A percentile compares a stretch with the other conserved stretches of the same genome.
These are phyloP conservation scores for Branchinecta lindahli DNA, from an alignment of 1,140 invertebrate genomes.

Conservation along the genomic window DNA sequence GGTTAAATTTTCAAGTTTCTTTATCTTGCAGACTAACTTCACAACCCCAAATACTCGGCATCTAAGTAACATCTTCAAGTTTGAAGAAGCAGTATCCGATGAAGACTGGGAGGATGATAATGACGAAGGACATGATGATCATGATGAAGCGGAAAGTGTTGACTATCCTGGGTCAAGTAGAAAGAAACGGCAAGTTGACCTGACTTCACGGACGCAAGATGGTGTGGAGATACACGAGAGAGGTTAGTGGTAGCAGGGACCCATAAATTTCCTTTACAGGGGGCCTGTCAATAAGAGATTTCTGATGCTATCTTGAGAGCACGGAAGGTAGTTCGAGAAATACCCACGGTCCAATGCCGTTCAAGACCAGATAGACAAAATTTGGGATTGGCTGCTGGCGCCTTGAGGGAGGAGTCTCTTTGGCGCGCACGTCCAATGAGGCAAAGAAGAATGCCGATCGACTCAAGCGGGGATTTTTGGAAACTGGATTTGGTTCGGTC, in stretches of 20 bases:
- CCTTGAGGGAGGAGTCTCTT: too few species aligned
- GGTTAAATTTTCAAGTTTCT: background rate
- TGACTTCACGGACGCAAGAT: conserved; percentile 20
- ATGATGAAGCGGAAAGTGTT: conserved; percentile 10
- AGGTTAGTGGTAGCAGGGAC: background rate
- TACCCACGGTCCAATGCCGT: too few species aligned
- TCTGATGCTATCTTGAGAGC: too few species aligned
- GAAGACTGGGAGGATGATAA: background rate
- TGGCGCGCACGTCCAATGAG: too few species aligned
- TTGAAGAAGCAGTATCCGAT: background rate
- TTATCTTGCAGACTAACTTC: background rate
- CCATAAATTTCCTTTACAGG: too few species aligned
- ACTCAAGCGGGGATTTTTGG: too few species aligned
- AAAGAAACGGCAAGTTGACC: conserved; percentile 18
- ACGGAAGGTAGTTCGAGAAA: too few species aligned
- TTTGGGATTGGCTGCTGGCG: too few species aligned
- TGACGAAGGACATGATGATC: background rate
- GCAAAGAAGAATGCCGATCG: too few species aligned
- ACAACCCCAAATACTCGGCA: background rate
- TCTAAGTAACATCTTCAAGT: background rate
- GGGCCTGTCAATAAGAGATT: too few species aligned
- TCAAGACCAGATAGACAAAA: too few species aligned
- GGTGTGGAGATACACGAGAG: conserved; percentile 19
- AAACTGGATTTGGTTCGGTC: too few species aligned
- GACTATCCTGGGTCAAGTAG: conserved; percentile 2